These are phyloP conservation scores for Bagarius yarrelli DNA, from an alignment of 2,113 vertebrate species.

Conservation along the genomic window DNA sequence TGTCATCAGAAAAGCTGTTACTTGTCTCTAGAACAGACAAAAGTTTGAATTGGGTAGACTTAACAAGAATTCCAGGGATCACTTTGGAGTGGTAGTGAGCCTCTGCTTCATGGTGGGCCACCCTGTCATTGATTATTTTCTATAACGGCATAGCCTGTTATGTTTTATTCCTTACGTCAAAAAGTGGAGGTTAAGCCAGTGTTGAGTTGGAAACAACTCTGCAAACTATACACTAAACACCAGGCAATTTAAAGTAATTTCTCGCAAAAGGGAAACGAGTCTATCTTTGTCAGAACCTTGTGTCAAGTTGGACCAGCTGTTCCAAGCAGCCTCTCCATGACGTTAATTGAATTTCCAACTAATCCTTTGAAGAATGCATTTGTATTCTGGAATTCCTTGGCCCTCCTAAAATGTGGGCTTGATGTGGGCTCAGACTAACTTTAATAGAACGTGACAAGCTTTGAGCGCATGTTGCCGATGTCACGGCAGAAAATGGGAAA, in stretches of 20 bases:
- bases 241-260: slow-evolving; percentile 60
- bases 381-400: slow-evolving; percentile 71
- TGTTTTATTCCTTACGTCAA: not conserved
- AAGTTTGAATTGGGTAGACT: not conserved
- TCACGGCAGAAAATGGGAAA: slow-evolving; percentile 61
- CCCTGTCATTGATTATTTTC: not conserved
- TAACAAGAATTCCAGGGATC: not conserved
- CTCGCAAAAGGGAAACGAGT: slow-evolving; percentile 65
- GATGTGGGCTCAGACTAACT: slow-evolving; percentile 57
- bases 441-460: slow-evolving; percentile 66
- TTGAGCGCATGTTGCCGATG: slow-evolving; percentile 59
- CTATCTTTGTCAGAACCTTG: slow-evolving; percentile 74
- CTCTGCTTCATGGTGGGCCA: not conserved
- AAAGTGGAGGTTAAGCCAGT: slow-evolving; percentile 51
- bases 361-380: slow-evolving; percentile 76
- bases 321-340: slow-evolving; percentile 66
- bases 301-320: slow-evolving; percentile 77
- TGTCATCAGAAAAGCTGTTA: too few species aligned
- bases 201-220: slow-evolving; percentile 56
- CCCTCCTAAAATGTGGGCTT: slow-evolving; percentile 72
- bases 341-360: slow-evolving; percentile 72
- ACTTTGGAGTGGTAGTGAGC: not conserved
- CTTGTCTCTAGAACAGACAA: too few species aligned
- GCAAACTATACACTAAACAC: slow-evolving; percentile 42
- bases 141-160: not conserved